Evolutionary conservation across 1,140 invertebrate species (phyloP).

Genomic region (Lepidurus packardi): DNA sequence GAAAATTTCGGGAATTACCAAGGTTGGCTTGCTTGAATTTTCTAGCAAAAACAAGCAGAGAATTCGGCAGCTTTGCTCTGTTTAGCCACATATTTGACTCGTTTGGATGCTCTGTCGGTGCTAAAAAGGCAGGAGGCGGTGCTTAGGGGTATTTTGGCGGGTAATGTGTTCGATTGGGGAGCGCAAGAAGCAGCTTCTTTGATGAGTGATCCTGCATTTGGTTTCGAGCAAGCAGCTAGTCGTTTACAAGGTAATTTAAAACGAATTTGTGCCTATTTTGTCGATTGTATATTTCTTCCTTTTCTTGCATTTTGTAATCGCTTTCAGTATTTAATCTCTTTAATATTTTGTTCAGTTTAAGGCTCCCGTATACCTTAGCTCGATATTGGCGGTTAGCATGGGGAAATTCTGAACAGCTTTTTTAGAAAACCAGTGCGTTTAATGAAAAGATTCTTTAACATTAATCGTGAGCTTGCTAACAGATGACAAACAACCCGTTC

Average conservation of each 20-base stretch:
- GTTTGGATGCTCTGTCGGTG: slow-evolving; percentile 52
- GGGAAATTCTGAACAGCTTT: too few relatives aligned
- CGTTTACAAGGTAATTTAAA: slow-evolving; percentile 57
- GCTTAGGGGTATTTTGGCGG: slow-evolving; percentile 58
- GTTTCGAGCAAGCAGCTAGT: slow-evolving; percentile 69
- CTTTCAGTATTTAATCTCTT: slow-evolving; percentile 29
- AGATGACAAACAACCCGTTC: too few relatives aligned
- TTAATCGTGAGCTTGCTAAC: too few relatives aligned
- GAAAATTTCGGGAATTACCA: background rate
- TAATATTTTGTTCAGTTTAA: too few relatives aligned
- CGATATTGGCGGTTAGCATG: too few relatives aligned
- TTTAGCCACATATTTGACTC: slow-evolving; percentile 49
- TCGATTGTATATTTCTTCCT: background rate
- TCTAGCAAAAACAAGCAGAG: slow-evolving; percentile 60
- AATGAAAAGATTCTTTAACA: too few relatives aligned
- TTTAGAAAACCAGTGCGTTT: too few relatives aligned
- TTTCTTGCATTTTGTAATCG: slow-evolving; percentile 3
- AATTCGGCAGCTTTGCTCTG: slow-evolving; percentile 58
- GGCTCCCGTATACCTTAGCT: too few relatives aligned
- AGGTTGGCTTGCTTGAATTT: slow-evolving; percentile 16
- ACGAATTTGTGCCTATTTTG: background rate
- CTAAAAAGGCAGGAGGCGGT: slow-evolving; percentile 53
- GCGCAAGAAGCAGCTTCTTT: slow-evolving; percentile 78
- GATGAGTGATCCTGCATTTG: slow-evolving; percentile 68
- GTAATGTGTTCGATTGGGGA: slow-evolving; percentile 97